Evolutionary conservation across 2,797 vertebrate species (phyloP).

Genomic region (Xenopus petersii): DNA sequence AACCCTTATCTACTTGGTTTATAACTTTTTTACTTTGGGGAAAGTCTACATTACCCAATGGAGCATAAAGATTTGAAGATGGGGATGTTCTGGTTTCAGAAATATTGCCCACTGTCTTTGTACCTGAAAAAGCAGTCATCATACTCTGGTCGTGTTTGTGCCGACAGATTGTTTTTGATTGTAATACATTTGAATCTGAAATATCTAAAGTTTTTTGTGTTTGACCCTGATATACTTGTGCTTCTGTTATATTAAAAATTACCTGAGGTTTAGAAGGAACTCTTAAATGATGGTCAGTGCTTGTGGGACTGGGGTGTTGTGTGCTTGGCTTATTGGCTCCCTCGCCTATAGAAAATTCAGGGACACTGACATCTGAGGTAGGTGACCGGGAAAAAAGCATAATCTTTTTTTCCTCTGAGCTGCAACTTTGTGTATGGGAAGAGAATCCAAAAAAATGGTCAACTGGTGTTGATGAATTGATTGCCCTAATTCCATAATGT

Average conservation of each 20-base stretch:
- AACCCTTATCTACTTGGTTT: constrained; percentile 10
- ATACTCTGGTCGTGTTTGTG: constrained; percentile 54
- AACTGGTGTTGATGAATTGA: constrained; percentile 46
- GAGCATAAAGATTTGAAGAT: constrained; percentile 7
- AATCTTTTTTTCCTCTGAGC: constrained; percentile 77
- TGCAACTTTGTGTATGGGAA: constrained; percentile 63
- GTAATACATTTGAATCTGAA: constrained; percentile 45
- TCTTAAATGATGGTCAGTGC: constrained; percentile 65
- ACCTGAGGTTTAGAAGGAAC: constrained; percentile 60
- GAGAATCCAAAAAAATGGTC: constrained; percentile 64
- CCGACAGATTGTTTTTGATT: constrained; percentile 49
- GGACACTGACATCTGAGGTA: constrained; percentile 66
- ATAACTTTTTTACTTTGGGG: constrained; percentile 13
- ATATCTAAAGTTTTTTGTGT: constrained; percentile 56
- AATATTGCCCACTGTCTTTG: constrained; percentile 38
- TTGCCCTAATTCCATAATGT: constrained; percentile 36
- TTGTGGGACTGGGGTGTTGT: constrained; percentile 48
- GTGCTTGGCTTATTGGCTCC: constrained; percentile 60
- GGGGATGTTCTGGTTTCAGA: constrained; percentile 43
- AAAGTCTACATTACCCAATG: neutral
- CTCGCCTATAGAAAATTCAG: constrained; percentile 45
- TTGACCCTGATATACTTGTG: constrained; percentile 66
- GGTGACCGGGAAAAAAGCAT: constrained; percentile 69
- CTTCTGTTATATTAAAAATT: constrained; percentile 59
- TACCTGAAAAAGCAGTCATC: constrained; percentile 45